Base-by-base conservation (phyloP, 2,888 invertebrate species). In the Endomychus coccineus region DNA sequence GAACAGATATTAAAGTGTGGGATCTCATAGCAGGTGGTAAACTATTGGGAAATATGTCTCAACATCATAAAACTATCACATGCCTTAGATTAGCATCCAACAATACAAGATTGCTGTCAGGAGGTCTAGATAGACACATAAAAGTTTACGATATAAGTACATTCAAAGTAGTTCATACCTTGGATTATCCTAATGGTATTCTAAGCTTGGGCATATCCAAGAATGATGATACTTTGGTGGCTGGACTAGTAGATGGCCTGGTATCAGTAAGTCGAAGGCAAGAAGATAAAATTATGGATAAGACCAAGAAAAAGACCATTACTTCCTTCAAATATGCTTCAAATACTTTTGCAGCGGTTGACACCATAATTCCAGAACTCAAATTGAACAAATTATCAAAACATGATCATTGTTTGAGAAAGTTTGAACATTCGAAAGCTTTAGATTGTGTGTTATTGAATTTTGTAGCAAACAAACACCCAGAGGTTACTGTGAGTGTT, bases 11-110 rank as follows among this genome's bases (percentile, higher is more conserved):
- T 4, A 82, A 84, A 64, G 83, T 97, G 1, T 97, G 95, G 95
- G 96, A 97, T 63, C 78, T 84, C 3, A 74, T 92, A 32, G 78
- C 86, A 46, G 90, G 91, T 16, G 94, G 94, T 6, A 82, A 83
- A 59, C 68, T 90, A 35, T 62, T 97, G 14, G 81, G 88, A 2
- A 80, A 78, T 52, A 76, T 97, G 45, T 84, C 84, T 2, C 85
- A 90, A 51, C 97, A 98, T 66, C 92, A 95, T 64, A 97, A 97
- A 71, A 91, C 95, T 0, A 81, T 97, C 1, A 97, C 94, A 0
- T 83, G 86, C 46, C 62, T 97, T 30, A 71, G 79, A 46, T 73
- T 95, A 42, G 87, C 87, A 14, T 83, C 83, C 25, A 79, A 86
- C 56, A 84, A 85, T 14, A 83, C 79, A 45, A 75, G 89, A 54